A percentile compares a stretch with the other conserved stretches of the same genome.
These are phyloP conservation scores for Adineta ricciae DNA, from an alignment of 2,888 invertebrate genomes.

Conservation along the genomic window DNA sequence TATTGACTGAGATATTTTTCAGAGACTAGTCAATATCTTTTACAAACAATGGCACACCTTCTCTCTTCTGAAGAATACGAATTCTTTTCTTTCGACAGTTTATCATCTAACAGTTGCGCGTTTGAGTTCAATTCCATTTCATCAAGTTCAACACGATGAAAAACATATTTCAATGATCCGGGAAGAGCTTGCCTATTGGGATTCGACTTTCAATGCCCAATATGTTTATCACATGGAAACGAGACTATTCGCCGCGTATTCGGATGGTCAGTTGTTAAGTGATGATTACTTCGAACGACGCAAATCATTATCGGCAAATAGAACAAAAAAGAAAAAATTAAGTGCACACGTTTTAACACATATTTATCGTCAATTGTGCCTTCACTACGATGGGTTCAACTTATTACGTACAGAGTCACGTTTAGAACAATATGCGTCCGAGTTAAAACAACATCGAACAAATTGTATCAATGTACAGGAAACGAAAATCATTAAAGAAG, in stretches of 20 bases:
- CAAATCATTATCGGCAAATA: constrained; percentile 50
- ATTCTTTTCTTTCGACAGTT: not conserved
- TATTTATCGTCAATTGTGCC: constrained; percentile 70
- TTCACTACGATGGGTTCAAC: constrained; percentile 56
- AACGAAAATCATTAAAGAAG: constrained; percentile 68
- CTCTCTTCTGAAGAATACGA: not conserved
- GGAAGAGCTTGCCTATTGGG: not conserved
- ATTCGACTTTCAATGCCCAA: constrained; percentile 51
- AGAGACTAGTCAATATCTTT: not conserved
- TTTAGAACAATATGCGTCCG: constrained; percentile 36
- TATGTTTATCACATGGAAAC: constrained; percentile 82
- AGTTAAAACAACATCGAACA: constrained; percentile 37
- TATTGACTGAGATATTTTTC: too few relatives aligned
- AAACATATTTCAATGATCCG: not conserved
- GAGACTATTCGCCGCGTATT: constrained; percentile 73
- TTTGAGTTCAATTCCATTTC: not conserved
- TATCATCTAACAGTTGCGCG: not conserved
- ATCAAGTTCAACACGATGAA: not conserved
- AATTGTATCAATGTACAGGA: constrained; percentile 40
- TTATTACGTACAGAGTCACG: constrained; percentile 44
- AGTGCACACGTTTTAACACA: constrained; percentile 61
- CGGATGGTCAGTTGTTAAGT: constrained; percentile 69
- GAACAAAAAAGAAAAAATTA: constrained; percentile 36
- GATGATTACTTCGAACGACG: constrained; percentile 66
- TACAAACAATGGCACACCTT: not conserved